Conservation (phyloP, 2,888 invertebrate species). For the Rhingia rostrata region DNA sequence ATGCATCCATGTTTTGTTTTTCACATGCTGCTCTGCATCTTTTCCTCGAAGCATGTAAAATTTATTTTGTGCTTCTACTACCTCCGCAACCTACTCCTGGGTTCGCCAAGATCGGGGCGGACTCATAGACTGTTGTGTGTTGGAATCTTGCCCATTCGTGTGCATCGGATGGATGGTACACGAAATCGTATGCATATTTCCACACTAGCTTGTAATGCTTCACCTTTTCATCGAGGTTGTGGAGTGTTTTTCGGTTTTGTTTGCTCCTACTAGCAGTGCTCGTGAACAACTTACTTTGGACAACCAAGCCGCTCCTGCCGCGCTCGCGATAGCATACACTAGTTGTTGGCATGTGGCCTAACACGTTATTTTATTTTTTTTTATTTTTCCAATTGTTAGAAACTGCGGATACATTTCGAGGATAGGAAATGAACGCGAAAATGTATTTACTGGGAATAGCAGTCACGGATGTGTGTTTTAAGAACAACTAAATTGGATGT, state of each 20-base stretch:
- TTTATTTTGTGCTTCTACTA: conserved; percentile 39
- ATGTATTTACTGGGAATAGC: conserved; percentile 18
- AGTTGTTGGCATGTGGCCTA: conserved; percentile 73
- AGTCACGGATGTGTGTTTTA: conserved; percentile 28
- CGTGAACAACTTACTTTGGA: conserved; percentile 70
- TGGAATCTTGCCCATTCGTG: conserved; percentile 70
- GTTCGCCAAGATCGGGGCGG: not conserved
- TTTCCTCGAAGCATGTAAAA: conserved; percentile 42
- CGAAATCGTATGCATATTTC: conserved; percentile 72
- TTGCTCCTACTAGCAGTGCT: conserved; percentile 21
- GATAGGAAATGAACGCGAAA: conserved; percentile 28
- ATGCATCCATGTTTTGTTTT: conserved; percentile 72
- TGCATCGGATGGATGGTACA: conserved; percentile 66
- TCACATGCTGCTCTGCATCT: conserved; percentile 28
- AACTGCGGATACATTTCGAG: conserved; percentile 34
- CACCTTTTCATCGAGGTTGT: conserved; percentile 59
- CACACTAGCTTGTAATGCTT: conserved; percentile 70
- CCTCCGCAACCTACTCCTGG: not conserved
- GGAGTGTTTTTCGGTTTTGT: conserved; percentile 41
- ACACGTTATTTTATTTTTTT: conserved; percentile 63
- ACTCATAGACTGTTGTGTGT: conserved; percentile 21
- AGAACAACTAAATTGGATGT: conserved; percentile 64
- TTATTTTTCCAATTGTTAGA: conserved; percentile 53
- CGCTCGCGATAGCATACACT: conserved; percentile 52
- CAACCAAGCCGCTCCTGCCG: conserved; percentile 17